Conservation (phyloP, 2,888 invertebrate genomes). For the Cheilosia vulpina region DNA sequence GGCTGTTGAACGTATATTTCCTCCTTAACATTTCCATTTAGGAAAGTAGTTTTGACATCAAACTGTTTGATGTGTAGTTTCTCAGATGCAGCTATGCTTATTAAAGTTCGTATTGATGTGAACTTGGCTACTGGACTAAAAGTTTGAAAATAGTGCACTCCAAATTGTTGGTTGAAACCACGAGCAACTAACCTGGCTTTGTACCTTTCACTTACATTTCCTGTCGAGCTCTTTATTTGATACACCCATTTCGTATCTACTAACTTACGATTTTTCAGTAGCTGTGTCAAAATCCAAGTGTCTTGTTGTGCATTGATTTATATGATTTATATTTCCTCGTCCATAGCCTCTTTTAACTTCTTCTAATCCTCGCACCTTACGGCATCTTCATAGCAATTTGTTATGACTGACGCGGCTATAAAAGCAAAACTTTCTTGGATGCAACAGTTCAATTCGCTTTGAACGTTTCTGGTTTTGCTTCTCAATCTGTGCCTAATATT, state of each 20-base stretch:
- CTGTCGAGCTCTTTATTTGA: conserved; percentile 73
- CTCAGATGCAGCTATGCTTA: conserved; percentile 65
- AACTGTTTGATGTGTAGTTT: conserved; percentile 43
- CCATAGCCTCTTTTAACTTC: conserved; percentile 30
- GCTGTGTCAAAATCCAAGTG: conserved; percentile 61
- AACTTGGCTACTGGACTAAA: conserved; percentile 78
- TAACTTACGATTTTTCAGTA: conserved; percentile 62
- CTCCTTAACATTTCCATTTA: too few species aligned
- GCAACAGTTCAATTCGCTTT: conserved; percentile 13
- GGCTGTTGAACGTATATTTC: conserved; percentile 55
- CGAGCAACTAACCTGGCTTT: conserved; percentile 78
- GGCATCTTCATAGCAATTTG: conserved; percentile 14
- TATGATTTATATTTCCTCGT: conserved; percentile 53
- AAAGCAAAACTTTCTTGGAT: conserved; percentile 19
- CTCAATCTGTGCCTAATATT: conserved; percentile 20
- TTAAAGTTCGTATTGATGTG: conserved; percentile 75
- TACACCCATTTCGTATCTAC: conserved; percentile 78
- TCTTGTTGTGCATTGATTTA: conserved; percentile 60
- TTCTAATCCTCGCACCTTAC: conserved; percentile 46
- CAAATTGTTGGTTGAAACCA: conserved; percentile 75
- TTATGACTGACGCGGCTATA: conserved; percentile 17
- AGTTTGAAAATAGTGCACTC: conserved; percentile 78
- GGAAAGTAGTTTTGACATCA: too few species aligned
- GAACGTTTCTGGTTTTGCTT: conserved; percentile 24
- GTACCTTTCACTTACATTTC: conserved; percentile 33